Conservation (phyloP, 2,888 invertebrate genomes). For the Spodoptera littoralis region DNA sequence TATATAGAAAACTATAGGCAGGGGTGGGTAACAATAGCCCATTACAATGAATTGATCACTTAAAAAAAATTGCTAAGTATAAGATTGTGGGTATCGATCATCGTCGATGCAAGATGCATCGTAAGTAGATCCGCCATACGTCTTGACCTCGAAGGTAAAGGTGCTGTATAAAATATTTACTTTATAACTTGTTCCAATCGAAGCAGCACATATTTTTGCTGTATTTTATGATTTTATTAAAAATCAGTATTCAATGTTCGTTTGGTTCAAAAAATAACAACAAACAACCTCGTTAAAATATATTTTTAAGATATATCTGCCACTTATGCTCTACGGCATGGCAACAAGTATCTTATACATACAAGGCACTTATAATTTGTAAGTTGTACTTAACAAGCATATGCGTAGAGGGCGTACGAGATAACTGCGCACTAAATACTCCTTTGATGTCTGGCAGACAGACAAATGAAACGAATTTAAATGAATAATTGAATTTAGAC, state of each 20-base stretch:
- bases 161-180: too few relatives aligned
- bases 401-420: constrained; percentile 49
- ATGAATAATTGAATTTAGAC: constrained; percentile 49
- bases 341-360: constrained; percentile 36
- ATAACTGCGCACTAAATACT: constrained; percentile 52
- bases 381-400: constrained; percentile 35
- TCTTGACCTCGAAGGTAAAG: not conserved
- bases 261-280: not conserved
- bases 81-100: too few relatives aligned
- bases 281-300: not conserved
- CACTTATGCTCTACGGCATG: constrained; percentile 14
- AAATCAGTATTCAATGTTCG: not conserved
- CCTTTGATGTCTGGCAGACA: constrained; percentile 51
- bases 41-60: constrained; percentile 1
- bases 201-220: not conserved
- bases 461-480: constrained; percentile 38
- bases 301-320: constrained; percentile 7
- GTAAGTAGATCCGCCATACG: constrained; percentile 3
- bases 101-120: constrained; percentile 4
- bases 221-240: not conserved
- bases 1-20: constrained; percentile 13
- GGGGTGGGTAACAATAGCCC: constrained; percentile 25
- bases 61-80: too few relatives aligned
- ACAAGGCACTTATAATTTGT: constrained; percentile 41
- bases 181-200: not conserved